Conservation (phyloP, 2,113 vertebrate species). For the Nematolebias whitei region DNA sequence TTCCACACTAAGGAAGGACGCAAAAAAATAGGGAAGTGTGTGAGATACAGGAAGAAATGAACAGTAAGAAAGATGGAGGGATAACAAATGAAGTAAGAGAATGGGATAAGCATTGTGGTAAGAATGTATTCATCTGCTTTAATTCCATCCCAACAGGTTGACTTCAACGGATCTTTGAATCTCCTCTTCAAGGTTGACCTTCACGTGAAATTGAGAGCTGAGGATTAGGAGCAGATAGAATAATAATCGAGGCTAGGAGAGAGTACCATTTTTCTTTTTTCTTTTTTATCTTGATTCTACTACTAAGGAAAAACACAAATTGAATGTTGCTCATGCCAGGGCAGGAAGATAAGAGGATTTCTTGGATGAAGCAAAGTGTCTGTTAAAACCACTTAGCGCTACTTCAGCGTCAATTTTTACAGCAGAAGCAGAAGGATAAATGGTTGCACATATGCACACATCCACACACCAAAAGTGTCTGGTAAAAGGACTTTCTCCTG, state of each 20-base stretch:
- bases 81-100: not conserved
- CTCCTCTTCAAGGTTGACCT: constrained; percentile 25
- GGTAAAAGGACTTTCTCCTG: constrained; percentile 10
- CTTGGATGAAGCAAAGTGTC: not conserved
- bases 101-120: not conserved
- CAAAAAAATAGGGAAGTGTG: not conserved
- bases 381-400: constrained; percentile 1
- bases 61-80: not conserved
- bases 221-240: not conserved
- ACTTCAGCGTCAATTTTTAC: not conserved
- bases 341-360: not conserved
- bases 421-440: constrained; percentile 23
- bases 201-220: constrained; percentile 28
- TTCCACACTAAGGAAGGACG: not conserved
- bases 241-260: not conserved
- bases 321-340: not conserved
- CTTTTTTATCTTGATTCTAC: constrained; percentile 27
- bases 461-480: constrained; percentile 29
- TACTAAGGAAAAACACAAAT: not conserved
- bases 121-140: constrained; percentile 18
- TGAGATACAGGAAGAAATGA: not conserved
- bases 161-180: constrained; percentile 14
- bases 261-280: not conserved
- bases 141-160: constrained; percentile 22
- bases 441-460: constrained; percentile 34